phyloP scores from a whole-genome alignment of 2,113 vertebrate genomes.

The Corvus moneduloides region DNA sequence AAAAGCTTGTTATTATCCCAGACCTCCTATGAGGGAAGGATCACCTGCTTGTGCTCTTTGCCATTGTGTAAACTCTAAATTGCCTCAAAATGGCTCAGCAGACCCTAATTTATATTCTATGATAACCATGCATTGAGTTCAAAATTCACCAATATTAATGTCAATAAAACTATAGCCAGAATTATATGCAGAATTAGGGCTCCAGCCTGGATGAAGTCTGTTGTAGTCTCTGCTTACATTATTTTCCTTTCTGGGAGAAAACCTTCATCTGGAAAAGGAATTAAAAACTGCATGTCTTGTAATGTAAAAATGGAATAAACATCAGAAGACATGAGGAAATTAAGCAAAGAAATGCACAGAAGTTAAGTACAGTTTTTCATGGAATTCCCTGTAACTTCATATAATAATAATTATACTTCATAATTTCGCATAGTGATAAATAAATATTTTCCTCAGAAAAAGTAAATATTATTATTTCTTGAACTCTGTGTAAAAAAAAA shows the following conservation, averaged over 20 bases:
- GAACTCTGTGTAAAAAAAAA: neutral
- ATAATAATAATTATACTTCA: neutral
- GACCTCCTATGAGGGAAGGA: neutral
- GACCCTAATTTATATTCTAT: neutral
- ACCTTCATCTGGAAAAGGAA: neutral
- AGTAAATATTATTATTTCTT: neutral
- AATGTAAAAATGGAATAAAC: neutral
- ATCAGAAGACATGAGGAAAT: neutral
- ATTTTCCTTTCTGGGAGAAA: neutral
- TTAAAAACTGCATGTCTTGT: neutral
- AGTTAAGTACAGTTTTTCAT: neutral
- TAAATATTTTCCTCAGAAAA: neutral
- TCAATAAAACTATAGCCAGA: neutral
- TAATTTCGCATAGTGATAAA: neutral
- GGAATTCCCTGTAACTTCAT: neutral
- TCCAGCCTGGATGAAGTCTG: neutral
- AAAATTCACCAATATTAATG: neutral
- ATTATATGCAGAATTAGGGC: neutral
- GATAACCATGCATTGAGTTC: neutral
- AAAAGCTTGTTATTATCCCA: neutral
- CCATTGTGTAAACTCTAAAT: neutral
- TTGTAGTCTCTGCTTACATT: neutral
- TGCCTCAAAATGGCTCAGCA: neutral
- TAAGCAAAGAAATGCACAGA: neutral
- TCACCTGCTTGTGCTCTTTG: neutral